A percentile compares a stretch with the other conserved stretches of the same genome.
Evolutionary conservation across 2,797 vertebrate species (phyloP).

Genomic region (Valencia hispanica): DNA sequence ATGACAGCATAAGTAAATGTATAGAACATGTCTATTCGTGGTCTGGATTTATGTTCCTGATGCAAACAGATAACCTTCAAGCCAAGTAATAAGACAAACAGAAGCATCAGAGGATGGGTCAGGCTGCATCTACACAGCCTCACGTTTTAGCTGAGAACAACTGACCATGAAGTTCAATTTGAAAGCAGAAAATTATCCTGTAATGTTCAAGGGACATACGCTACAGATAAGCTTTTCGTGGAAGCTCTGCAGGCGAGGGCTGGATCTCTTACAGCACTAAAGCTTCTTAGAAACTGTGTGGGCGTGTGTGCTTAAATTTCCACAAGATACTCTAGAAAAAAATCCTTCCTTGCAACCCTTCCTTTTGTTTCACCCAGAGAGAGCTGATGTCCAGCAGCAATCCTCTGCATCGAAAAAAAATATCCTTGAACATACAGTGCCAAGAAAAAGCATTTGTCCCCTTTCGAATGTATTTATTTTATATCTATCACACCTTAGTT

Average conservation of each 20-base stretch:
- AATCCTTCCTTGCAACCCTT: no score
- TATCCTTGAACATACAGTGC: not conserved
- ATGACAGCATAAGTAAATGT: not conserved
- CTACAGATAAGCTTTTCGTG: not conserved
- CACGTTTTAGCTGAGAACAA: not conserved
- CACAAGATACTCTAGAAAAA: no score
- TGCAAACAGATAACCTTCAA: not conserved
- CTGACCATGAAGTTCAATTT: not conserved
- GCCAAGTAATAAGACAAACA: constrained; percentile 20
- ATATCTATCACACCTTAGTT: not conserved
- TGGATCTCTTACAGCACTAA: not conserved
- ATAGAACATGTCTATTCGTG: not conserved
- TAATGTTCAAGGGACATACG: not conserved
- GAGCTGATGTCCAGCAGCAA: not conserved
- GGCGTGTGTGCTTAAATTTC: not conserved
- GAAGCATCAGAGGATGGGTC: constrained; percentile 25
- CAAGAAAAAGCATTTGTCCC: not conserved
- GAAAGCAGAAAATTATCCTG: not conserved
- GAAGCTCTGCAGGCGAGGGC: not conserved
- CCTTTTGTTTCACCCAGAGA: not conserved
- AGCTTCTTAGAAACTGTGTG: not conserved
- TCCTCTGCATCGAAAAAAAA: not conserved
- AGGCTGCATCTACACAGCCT: constrained; percentile 8
- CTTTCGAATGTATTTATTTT: not conserved
- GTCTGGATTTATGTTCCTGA: not conserved